These are phyloP conservation scores for Siderastrea radians DNA, from an alignment of 92 coral and sea anemone genomes.

Conservation along the genomic window DNA sequence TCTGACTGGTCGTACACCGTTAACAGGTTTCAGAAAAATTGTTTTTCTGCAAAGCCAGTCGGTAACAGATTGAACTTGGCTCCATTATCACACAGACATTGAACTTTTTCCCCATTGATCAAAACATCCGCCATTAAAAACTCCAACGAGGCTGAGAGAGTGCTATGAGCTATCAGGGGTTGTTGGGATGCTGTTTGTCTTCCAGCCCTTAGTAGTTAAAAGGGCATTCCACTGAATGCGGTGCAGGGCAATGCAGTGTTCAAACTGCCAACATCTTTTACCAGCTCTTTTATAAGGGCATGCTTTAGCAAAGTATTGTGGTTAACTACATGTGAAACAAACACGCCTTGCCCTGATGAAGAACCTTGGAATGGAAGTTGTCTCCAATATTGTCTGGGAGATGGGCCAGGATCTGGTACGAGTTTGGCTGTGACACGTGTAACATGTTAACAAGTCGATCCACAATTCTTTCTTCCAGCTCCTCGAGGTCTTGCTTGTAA, in stretches of 20 bases:
- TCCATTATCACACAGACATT: no score
- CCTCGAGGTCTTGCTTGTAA: conserved; percentile 13
- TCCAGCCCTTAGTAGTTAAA: conserved; percentile 38
- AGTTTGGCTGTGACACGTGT: background rate
- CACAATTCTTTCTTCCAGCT: conserved; percentile 41
- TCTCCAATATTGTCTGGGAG: no score
- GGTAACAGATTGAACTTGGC: no score
- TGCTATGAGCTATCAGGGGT: conserved; percentile 14
- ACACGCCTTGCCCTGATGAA: background rate
- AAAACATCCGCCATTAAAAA: no score
- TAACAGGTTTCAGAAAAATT: no score
- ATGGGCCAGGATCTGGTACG: background rate
- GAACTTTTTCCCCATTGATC: no score
- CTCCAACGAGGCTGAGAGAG: conserved; percentile 29
- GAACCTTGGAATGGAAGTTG: background rate
- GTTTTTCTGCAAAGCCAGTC: no score
- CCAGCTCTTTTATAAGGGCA: conserved; percentile 51
- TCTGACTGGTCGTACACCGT: no score
- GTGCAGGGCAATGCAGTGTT: conserved; percentile 29
- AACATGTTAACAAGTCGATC: conserved; percentile 12
- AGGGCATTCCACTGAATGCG: conserved; percentile 20
- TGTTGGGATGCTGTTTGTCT: background rate
- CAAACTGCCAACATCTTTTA: conserved; percentile 42
- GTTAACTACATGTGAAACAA: conserved; percentile 38
- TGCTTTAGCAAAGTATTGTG: conserved; percentile 29